Conservation (phyloP, 2,797 vertebrate genomes). For the Chelmon rostratus region DNA sequence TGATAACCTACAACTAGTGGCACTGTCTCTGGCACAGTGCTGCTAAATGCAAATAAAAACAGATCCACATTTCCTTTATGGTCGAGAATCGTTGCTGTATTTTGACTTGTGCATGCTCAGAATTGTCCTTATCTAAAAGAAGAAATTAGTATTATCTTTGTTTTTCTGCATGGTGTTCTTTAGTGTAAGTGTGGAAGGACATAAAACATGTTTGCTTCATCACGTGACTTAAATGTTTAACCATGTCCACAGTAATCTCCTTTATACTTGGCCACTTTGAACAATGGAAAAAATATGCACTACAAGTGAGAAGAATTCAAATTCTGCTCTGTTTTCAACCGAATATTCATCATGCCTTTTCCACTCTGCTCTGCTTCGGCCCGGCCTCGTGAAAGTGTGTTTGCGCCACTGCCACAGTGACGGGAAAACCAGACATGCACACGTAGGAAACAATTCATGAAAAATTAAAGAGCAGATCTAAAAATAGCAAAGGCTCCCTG, state of each 20-base stretch:
- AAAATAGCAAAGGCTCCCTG: conserved; percentile 53
- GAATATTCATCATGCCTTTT: neutral
- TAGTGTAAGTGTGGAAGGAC: too few species aligned
- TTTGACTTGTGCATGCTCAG: neutral
- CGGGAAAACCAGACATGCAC: conserved; percentile 42
- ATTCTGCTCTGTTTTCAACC: neutral
- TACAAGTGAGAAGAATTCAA: neutral
- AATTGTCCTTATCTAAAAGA: neutral
- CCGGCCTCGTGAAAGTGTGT: conserved; percentile 16
- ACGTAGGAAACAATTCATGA: conserved; percentile 59
- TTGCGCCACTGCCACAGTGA: conserved; percentile 21
- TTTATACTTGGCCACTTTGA: neutral
- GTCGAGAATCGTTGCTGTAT: neutral
- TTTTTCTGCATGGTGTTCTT: too few species aligned
- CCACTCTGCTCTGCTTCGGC: neutral
- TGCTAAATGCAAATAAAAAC: conserved; percentile 6
- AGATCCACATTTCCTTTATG: neutral
- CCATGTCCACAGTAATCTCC: too few species aligned
- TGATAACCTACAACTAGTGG: conserved; percentile 21
- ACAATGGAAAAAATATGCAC: neutral
- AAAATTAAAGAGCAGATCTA: conserved; percentile 68
- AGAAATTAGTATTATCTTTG: too few species aligned
- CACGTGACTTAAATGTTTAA: too few species aligned
- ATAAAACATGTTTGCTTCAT: too few species aligned
- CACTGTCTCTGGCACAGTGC: conserved; percentile 2